Base-by-base conservation (phyloP, 2,888 invertebrate species). In the Pilophorus perplexus region DNA sequence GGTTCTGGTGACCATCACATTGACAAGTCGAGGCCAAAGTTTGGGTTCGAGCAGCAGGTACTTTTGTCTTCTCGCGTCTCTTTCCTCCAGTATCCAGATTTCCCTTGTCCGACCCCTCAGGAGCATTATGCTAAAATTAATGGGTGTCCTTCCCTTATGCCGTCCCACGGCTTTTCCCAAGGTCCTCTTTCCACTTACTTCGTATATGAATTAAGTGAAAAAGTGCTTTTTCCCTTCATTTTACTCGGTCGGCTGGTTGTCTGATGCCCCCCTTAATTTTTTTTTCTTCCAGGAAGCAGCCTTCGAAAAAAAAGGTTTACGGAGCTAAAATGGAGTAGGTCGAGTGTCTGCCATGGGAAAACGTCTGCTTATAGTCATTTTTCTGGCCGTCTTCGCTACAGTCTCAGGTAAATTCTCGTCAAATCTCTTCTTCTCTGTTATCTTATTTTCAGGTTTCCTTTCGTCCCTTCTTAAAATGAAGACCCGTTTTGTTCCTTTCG, bases 61-160 rank as follows among this genome's bases (percentile, higher is more conserved):
- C n/a, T n/a, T n/a, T n/a, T n/a, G n/a, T n/a, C n/a, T n/a, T n/a
- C n/a, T n/a, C n/a, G n/a, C n/a, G n/a, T n/a, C n/a, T n/a, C n/a
- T n/a, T n/a, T n/a, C n/a, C n/a, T n/a, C n/a, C n/a, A n/a, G n/a
- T n/a, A n/a, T n/a, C n/a, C n/a, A n/a, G n/a, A n/a, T n/a, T n/a
- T n/a, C n/a, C n/a, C n/a, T n/a, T n/a, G n/a, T n/a, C n/a, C n/a
- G n/a, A n/a, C n/a, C n/a, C n/a, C n/a, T n/a, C n/a, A 28, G 62
- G 48, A 48, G 46, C 28, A 62, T 62, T 46, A 62, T 62, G 28
- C 62, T 48, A 18, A 46, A 62, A 48, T 62, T 62, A 62, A 62
- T 62, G 62, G 62, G 28, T 62, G 62, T 62, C 62, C 62, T 62
- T 16, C n/a, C 48, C 62, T 14, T 28, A 20, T 14, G 12, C 5